Percentiles rank a stretch among this genome's conserved stretches.
Evolutionary conservation across 2,888 invertebrate species (phyloP).

Genomic region (Drosophila phalerata): DNA sequence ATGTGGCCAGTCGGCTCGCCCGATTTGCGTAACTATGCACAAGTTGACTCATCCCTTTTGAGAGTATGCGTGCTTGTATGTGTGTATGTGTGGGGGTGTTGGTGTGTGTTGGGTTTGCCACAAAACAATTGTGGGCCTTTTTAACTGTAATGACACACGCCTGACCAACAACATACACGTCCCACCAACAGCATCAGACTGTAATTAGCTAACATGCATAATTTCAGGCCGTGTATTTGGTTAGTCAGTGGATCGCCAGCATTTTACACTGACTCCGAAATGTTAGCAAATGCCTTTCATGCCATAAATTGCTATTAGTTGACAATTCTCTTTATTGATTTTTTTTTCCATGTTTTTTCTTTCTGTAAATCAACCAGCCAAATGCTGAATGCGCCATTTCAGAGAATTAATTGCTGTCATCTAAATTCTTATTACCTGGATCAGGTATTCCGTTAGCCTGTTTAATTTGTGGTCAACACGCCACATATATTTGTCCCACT

Average conservation of each 20-base stretch:
- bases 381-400: constrained; percentile 36
- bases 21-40: constrained; percentile 75
- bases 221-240: constrained; percentile 47
- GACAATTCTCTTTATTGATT: constrained; percentile 64
- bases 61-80: constrained; percentile 14
- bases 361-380: not conserved
- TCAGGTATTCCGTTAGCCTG: constrained; percentile 23
- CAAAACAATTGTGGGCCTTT: constrained; percentile 56
- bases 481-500: constrained; percentile 46
- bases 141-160: constrained; percentile 47
- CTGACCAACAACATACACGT: constrained; percentile 29
- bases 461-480: constrained; percentile 67
- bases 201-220: constrained; percentile 74
- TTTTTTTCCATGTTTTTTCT: constrained; percentile 49
- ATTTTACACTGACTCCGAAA: constrained; percentile 19
- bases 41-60: constrained; percentile 67
- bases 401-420: constrained; percentile 65
- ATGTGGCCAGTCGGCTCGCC: constrained; percentile 58
- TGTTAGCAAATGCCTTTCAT: constrained; percentile 40
- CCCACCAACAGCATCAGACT: constrained; percentile 56
- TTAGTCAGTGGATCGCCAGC: constrained; percentile 23
- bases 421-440: constrained; percentile 59
- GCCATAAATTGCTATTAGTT: constrained; percentile 49
- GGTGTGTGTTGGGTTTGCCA: constrained; percentile 35
- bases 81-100: constrained; percentile 17